A percentile compares a stretch with the other conserved stretches of the same genome.
These are phyloP conservation scores for Sphaeramia orbicularis DNA, from an alignment of 2,797 vertebrate species.

Conservation along the genomic window DNA sequence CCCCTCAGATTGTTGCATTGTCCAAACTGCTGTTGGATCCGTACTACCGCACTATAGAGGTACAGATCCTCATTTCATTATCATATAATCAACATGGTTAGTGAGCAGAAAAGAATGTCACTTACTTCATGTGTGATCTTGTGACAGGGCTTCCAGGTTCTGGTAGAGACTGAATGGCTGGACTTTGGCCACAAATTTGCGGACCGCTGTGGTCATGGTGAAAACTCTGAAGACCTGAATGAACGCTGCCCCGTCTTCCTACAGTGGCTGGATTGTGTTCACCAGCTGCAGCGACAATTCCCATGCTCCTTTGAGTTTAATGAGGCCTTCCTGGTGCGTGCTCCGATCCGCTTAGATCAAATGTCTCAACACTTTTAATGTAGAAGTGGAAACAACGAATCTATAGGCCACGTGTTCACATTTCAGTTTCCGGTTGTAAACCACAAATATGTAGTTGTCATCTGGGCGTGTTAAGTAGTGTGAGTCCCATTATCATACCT, in stretches of 20 bases:
- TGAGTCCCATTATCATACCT: slow-evolving; percentile 20
- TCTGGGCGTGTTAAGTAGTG: not conserved
- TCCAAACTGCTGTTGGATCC: slow-evolving; percentile 97
- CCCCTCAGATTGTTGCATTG: slow-evolving; percentile 95
- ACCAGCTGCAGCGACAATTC: slow-evolving; percentile 98
- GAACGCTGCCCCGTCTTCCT: slow-evolving; percentile 98
- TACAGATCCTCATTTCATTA: slow-evolving; percentile 56
- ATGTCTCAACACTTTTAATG: not conserved
- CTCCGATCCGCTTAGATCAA: slow-evolving; percentile 1
- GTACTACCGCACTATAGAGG: slow-evolving; percentile 97
- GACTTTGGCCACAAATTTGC: slow-evolving; percentile 99
- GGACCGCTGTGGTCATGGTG: slow-evolving; percentile 96
- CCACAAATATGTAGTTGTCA: slow-evolving; percentile 7
- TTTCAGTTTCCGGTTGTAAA: slow-evolving; percentile 7
- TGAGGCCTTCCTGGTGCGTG: slow-evolving; percentile 96
- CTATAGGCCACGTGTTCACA: not conserved
- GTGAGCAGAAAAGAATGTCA: too few relatives aligned
- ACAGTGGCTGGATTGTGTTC: slow-evolving; percentile 98
- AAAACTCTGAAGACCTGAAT: slow-evolving; percentile 95
- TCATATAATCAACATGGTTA: too few relatives aligned
- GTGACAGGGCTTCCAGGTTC: slow-evolving; percentile 92
- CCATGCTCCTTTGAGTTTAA: slow-evolving; percentile 99
- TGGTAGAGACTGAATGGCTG: slow-evolving; percentile 97
- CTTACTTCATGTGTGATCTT: not conserved
- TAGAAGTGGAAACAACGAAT: not conserved